Base-by-base conservation (phyloP, 2,888 invertebrate species). In the Cremastinae sp. region DNA sequence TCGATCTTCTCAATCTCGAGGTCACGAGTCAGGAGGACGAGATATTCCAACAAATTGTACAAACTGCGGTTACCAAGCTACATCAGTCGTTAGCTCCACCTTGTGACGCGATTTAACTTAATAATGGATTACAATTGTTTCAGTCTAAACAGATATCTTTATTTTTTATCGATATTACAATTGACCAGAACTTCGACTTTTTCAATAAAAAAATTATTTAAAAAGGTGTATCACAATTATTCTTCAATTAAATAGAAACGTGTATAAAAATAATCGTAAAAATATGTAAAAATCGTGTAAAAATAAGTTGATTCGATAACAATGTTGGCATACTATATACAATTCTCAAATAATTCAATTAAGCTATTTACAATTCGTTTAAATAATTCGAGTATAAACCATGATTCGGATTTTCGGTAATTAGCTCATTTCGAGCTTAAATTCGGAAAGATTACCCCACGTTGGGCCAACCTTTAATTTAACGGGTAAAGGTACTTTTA, bases 401-500 rank as follows among this genome's bases (percentile, higher is more conserved):
- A 12, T 41, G 12, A 41, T 41, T n/a, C 10, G 12, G 10, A 8
- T 2, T 5, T 41, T 41, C 28, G n/a, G 28, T n/a, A n/a, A 41
- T 20, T 12, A 62, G 35, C 20, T 59, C 9, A 1, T 16, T 72
- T 73, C 8, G 61, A 74, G 76, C 68, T 78, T 76, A 75, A 88
- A 88, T 82, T 91, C 91, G 12, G 83, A 83, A 74, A 92, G 85
- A 75, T 90, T 87, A 1, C 96, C 97, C 98, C 98, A 98, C 35
- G 94, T 93, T 65, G 91, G 90, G 0, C 98, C 98, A 53, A 91
- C 91, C 91, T 94, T 96, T 0, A 98, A 88, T 91, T 97, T 97
- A 0, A 98, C 97, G 4, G 96, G 96, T 71, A 98, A 91, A n/a
- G 94, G 94, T 1, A 98, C 95, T 61, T 92, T 92, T 22, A 98